These are phyloP conservation scores for Venustoraphidia nigricollis DNA, from an alignment of 2,888 invertebrate species.

Conservation along the genomic window DNA sequence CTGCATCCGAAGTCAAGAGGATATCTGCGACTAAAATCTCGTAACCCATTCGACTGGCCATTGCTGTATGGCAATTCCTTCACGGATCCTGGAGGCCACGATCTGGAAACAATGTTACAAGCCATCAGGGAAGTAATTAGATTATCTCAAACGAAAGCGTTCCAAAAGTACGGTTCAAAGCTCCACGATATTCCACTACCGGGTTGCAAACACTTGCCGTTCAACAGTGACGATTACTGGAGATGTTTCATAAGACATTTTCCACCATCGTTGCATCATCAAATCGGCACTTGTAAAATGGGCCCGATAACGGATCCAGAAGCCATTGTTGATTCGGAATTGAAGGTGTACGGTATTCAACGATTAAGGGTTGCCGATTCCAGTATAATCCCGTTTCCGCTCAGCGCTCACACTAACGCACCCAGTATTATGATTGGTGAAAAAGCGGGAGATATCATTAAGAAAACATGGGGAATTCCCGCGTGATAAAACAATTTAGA, in stretches of 20 bases:
- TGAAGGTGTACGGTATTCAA: constrained; percentile 33
- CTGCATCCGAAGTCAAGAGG: constrained; percentile 60
- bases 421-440: constrained; percentile 39
- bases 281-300: constrained; percentile 40
- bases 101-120: constrained; percentile 36
- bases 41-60: constrained; percentile 55
- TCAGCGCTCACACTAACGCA: constrained; percentile 35
- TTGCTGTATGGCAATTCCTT: constrained; percentile 67
- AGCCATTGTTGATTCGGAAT: constrained; percentile 38
- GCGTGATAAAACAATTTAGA: too few relatives aligned
- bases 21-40: constrained; percentile 46
- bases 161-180: constrained; percentile 28
- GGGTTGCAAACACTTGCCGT: constrained; percentile 28
- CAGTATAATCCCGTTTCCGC: constrained; percentile 36
- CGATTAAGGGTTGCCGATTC: constrained; percentile 37
- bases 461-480: constrained; percentile 22
- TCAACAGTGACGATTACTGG: constrained; percentile 34
- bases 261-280: constrained; percentile 33
- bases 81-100: constrained; percentile 36
- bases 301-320: constrained; percentile 31
- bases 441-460: constrained; percentile 36
- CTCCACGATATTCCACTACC: constrained; percentile 30
- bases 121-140: constrained; percentile 32
- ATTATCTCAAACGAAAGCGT: constrained; percentile 29
- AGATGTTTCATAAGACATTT: constrained; percentile 31